Evolutionary conservation across 2,113 vertebrate genomes (phyloP), one percentile per base, ranked within the genome.

Genomic region (Rana temporaria): DNA sequence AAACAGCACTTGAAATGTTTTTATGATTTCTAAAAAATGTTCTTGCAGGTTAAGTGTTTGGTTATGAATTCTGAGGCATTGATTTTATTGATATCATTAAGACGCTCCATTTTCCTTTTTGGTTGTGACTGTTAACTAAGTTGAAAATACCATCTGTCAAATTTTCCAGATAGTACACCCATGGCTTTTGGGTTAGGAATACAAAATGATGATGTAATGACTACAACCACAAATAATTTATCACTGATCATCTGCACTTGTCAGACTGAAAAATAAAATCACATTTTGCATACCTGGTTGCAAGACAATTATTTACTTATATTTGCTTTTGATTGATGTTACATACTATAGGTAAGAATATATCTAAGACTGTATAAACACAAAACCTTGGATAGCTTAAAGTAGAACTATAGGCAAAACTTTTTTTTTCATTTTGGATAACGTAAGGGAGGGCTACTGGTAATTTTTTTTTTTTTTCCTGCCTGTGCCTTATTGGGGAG

Each of bases 231-330:
- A 19, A 60, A 2, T 38, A 32, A 20, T 64, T 64, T 64, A 64
- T 30, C 65, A 38, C 12, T 30, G 65, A 67, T 67, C 32, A 42
- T 48, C 66, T 69, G 18, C 66, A 69, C 34, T 69, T 69, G 32
- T 69, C 38, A 67, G 16, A 64, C 12, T 38, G n/a, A 48, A 48
- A 42, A 48, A 48, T 48, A 69, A 69, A 69, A 42, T 42, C 2
- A 48, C 32, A 48, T 42, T 48, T 69, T 69, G 19, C 34, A 69
- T 48, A 48, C 2, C 19, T 42, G 5, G 12, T 2, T 42, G 3
- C 2, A 20, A 4, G 16, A 38, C 11, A 20, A 48, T 69, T 69
- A 3, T 69, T 48, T 69, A 8, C 17, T 19, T 68, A 9, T 26
- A 42, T 68, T 68, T 19, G 18, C 17, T 62, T 62, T 62, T 32